Evolutionary conservation across 2,113 vertebrate genomes (phyloP).

Genomic region (Platichthys flesus): DNA sequence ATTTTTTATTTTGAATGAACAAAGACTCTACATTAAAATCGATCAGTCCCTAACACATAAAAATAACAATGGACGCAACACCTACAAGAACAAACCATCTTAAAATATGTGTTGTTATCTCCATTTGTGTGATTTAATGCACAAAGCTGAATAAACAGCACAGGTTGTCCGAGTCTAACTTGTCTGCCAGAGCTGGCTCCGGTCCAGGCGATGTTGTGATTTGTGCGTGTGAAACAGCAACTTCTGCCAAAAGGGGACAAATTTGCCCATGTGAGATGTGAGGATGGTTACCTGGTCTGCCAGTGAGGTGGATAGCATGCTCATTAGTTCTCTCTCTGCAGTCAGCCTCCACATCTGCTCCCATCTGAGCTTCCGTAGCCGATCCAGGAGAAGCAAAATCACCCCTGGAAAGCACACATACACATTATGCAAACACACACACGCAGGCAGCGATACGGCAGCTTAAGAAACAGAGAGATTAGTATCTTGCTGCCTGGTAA

Average conservation of each 20-base stretch:
- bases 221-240: background rate
- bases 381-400: constrained; percentile 94
- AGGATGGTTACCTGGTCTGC: constrained; percentile 91
- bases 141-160: background rate
- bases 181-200: background rate
- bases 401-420: constrained; percentile 84
- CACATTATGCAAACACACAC: constrained; percentile 16
- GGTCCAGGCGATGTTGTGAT: background rate
- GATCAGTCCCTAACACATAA: background rate
- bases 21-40: no score
- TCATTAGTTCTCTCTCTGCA: constrained; percentile 96
- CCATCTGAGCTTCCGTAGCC: constrained; percentile 96
- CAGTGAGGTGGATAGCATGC: constrained; percentile 97
- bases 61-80: background rate
- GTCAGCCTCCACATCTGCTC: constrained; percentile 99
- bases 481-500: constrained; percentile 20
- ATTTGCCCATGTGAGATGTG: background rate
- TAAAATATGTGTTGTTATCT: no score
- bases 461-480: constrained; percentile 40
- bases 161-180: background rate
- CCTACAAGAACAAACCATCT: background rate
- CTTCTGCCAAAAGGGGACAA: background rate
- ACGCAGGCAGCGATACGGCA: constrained; percentile 16
- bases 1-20: no score
- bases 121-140: background rate